Base-by-base conservation (phyloP, 2,888 invertebrate species). In the Lasioglossum zephyrum region DNA sequence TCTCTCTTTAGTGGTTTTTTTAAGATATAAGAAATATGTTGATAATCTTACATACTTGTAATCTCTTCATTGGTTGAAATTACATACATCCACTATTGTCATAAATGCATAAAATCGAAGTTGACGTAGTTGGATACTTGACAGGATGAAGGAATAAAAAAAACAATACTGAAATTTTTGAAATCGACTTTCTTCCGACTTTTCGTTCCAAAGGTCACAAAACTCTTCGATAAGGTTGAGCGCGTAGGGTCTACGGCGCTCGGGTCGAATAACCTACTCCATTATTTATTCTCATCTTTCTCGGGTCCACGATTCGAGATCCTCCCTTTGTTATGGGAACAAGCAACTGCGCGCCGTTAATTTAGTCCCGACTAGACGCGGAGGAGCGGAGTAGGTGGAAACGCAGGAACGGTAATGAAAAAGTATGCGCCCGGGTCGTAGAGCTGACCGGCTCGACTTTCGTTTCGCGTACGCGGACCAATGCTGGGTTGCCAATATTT, bases 381-480 rank as follows among this genome's bases (percentile, higher is more conserved):
- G 18, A 44, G 70, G 26, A 44, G 53, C 72, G 47, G 74, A 66
- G 75, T 82, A 84, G 88, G 85, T 81, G 90, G 79, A 77, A 89
- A 88, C 72, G 73, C 78, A 85, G 75, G 70, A 75, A 82, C 60
- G 73, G 77, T 90, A 90, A 90, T 90, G 90, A 89, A 90, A 90
- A 90, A 90, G 87, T 90, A 90, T 90, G 90, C 80, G 80, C 26
- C 77, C 70, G 70, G 36, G 79, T 63, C 81, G 81, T 60, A 73
- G 76, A 82, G 66, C 66, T 31, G 63, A 57, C 63, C 63, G 63
- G 18, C 18, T 84, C 84, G 89, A 90, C 91, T 89, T 91, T 86
- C 81, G 85, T 63, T 75, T 57, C 66, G 74, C 81, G 77, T 47
- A 69, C 63, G 70, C 36, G 77, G n/a, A 70, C 47, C 47, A 74